phyloP scores from a whole-genome alignment of 2,797 vertebrate genomes.

The Sebastes kiyomatsui region DNA sequence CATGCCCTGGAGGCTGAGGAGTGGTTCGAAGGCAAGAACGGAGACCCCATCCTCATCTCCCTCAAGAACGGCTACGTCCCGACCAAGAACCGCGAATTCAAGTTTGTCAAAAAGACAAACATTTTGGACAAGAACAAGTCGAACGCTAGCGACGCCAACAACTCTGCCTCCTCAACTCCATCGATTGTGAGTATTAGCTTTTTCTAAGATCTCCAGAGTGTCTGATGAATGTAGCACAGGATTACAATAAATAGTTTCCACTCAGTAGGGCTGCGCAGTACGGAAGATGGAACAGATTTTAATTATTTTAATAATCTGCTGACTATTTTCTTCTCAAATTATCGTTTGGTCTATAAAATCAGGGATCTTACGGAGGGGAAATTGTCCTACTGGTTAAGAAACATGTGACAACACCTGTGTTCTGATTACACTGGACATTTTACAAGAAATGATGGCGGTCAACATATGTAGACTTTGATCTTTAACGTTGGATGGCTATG shows the following conservation, averaged over 20 bases:
- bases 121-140: conserved; percentile 93
- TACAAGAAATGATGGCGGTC: too few species aligned
- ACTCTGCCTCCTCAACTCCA: conserved; percentile 80
- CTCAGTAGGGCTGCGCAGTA: not conserved
- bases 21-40: conserved; percentile 95
- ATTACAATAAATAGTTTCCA: not conserved
- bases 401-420: too few species aligned
- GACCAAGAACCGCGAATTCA: conserved; percentile 92
- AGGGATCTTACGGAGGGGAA: too few species aligned
- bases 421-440: too few species aligned
- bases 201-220: not conserved
- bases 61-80: conserved; percentile 94
- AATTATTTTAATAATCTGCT: not conserved
- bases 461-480: too few species aligned
- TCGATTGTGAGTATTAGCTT: conserved; percentile 79
- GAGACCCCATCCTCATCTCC: conserved; percentile 93
- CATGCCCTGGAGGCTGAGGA: conserved; percentile 93
- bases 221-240: not conserved
- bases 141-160: conserved; percentile 84
- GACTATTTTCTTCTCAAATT: not conserved
- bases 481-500: too few species aligned
- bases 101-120: conserved; percentile 94
- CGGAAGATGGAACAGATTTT: not conserved
- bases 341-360: not conserved
- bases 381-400: too few species aligned